Evolutionary conservation across 2,113 vertebrate species (phyloP).

Genomic region (Grammomys dolichurus): DNA sequence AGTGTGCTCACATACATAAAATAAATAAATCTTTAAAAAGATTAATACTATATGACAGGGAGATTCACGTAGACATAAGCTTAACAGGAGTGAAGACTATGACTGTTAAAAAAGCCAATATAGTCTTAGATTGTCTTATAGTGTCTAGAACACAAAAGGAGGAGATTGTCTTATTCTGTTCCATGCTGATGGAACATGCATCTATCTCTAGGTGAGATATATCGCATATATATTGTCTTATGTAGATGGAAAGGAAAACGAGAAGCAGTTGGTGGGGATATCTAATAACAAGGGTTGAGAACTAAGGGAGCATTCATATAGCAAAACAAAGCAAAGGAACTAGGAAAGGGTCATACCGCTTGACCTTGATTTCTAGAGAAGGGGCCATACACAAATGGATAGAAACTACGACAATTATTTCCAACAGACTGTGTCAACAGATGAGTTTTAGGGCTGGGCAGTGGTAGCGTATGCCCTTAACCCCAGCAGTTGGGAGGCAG

Average conservation of each 20-base stretch:
- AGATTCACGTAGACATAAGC: not conserved
- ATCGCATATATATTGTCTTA: not conserved
- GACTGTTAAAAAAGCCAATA: not conserved
- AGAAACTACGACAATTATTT: not conserved
- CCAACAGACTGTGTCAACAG: not conserved
- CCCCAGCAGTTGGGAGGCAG: not conserved
- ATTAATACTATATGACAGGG: not conserved
- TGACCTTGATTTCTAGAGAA: not conserved
- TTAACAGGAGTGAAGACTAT: not conserved
- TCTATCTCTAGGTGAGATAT: not conserved
- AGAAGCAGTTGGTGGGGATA: not conserved
- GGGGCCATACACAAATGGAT: not conserved
- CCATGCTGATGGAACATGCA: not conserved
- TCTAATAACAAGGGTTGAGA: not conserved
- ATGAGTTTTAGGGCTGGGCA: not conserved
- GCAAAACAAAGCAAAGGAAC: constrained; percentile 38
- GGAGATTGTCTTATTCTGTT: not conserved
- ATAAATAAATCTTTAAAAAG: too few species aligned
- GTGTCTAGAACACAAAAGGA: not conserved
- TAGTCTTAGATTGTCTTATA: not conserved
- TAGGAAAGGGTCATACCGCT: not conserved
- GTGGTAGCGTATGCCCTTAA: not conserved
- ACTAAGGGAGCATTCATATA: not conserved
- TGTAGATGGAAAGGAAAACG: not conserved
- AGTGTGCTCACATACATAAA: too few species aligned